A percentile compares a stretch with the other conserved stretches of the same genome.
These are phyloP conservation scores for Phylloscopus whistleri DNA, from an alignment of 2,113 vertebrate genomes.

Conservation along the genomic window DNA sequence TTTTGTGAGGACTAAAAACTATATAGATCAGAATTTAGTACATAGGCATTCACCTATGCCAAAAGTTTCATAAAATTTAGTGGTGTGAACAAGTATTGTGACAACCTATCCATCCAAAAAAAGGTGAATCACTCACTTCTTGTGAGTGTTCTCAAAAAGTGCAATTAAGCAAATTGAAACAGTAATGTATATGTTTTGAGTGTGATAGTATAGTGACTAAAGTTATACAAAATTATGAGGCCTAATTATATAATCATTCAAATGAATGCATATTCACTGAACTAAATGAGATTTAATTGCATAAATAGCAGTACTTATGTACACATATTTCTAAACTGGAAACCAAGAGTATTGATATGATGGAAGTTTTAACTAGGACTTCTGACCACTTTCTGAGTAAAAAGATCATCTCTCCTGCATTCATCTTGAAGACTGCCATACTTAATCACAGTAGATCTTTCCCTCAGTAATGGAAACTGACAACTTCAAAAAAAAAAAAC, in stretches of 20 bases:
- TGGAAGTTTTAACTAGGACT: neutral
- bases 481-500: neutral
- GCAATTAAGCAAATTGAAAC: neutral
- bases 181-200: neutral
- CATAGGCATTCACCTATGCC: neutral
- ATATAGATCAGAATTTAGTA: neutral
- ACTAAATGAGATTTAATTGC: neutral
- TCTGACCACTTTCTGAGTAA: neutral
- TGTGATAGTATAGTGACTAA: neutral
- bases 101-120: neutral
- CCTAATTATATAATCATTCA: neutral
- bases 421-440: neutral
- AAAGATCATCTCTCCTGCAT: neutral
- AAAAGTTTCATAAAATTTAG: neutral
- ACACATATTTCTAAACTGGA: neutral
- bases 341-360: neutral
- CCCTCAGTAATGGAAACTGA: neutral
- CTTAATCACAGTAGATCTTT: neutral
- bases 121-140: neutral
- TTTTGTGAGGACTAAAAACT: neutral
- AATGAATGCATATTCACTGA: neutral
- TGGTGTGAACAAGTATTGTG: neutral
- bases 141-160: neutral
- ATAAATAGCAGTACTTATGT: neutral
- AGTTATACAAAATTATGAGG: neutral